These are phyloP conservation scores for Anguilla pacifica DNA, from an alignment of 2,797 vertebrate species.

Conservation along the genomic window DNA sequence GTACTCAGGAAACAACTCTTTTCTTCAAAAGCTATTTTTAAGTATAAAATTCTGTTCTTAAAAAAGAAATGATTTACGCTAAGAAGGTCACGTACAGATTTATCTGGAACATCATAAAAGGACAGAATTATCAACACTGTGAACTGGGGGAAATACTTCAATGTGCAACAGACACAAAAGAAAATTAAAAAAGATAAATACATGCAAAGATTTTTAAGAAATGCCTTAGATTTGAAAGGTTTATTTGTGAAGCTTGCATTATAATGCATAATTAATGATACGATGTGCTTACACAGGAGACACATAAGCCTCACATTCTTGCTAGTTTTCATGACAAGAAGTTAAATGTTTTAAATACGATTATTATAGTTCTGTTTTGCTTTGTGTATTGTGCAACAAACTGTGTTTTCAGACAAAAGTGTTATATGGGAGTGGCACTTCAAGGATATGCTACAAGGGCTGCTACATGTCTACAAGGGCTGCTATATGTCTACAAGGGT, in stretches of 20 bases:
- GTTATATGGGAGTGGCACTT: background rate
- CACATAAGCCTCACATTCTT: background rate
- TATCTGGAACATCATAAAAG: constrained; percentile 29
- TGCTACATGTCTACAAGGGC: background rate
- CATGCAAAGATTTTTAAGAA: constrained; percentile 25
- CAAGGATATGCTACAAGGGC: background rate
- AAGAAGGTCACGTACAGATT: constrained; percentile 23
- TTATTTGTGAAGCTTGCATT: background rate
- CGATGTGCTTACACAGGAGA: background rate
- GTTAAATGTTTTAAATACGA: background rate
- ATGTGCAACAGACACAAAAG: constrained; percentile 18
- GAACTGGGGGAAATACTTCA: constrained; percentile 6
- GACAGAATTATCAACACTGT: constrained; percentile 4
- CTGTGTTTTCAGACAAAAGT: too few species aligned
- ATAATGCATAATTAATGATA: background rate
- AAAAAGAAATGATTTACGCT: background rate
- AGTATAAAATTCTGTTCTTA: background rate
- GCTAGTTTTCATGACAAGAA: background rate
- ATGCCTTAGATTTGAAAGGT: constrained; percentile 23
- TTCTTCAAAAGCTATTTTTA: constrained; percentile 22
- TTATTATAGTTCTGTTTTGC: background rate
- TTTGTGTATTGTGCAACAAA: background rate
- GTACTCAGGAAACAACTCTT: too few species aligned
- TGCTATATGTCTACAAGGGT: too few species aligned
- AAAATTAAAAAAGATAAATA: background rate